Evolutionary conservation across 2,113 vertebrate species (phyloP).

Genomic region (Tetrax tetrax): DNA sequence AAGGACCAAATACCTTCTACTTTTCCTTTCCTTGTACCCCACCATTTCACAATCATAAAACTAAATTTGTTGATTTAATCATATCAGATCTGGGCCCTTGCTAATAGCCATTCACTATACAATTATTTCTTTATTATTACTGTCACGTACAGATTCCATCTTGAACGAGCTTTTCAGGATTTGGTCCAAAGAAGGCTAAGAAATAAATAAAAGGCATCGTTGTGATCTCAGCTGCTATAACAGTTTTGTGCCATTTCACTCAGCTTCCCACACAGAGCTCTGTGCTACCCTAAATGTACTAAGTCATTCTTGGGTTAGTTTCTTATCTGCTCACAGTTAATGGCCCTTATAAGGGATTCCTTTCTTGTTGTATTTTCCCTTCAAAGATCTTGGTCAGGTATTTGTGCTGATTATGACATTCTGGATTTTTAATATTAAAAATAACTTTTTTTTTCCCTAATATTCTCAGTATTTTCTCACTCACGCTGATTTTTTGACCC

Average conservation of each 20-base stretch:
- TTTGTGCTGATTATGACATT: not conserved
- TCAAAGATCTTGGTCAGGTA: not conserved
- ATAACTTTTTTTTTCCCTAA: not conserved
- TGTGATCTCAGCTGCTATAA: not conserved
- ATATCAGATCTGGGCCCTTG: not conserved
- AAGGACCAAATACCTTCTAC: rapidly evolving
- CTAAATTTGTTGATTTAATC: not conserved
- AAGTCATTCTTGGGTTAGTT: slow-evolving; percentile 6
- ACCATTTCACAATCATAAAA: not conserved
- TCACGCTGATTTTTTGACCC: not conserved
- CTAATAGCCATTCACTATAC: rapidly evolving
- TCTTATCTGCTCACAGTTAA: slow-evolving; percentile 12
- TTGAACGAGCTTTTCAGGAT: not conserved
- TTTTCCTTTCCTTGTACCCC: not conserved
- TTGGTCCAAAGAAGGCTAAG: not conserved
- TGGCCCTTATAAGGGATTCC: not conserved
- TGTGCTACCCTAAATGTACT: slow-evolving; percentile 11
- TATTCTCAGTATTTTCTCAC: not conserved
- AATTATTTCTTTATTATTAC: not conserved
- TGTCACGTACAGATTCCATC: not conserved
- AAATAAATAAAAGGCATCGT: not conserved
- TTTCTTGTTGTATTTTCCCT: slow-evolving; percentile 16
- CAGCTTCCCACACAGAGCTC: slow-evolving; percentile 26
- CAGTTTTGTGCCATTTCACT: slow-evolving; percentile 30
- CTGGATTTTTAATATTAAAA: not conserved